A percentile compares a stretch with the other conserved stretches of the same genome.
Evolutionary conservation across 2,888 invertebrate genomes (phyloP).

Genomic region (Abrostola triplasia): DNA sequence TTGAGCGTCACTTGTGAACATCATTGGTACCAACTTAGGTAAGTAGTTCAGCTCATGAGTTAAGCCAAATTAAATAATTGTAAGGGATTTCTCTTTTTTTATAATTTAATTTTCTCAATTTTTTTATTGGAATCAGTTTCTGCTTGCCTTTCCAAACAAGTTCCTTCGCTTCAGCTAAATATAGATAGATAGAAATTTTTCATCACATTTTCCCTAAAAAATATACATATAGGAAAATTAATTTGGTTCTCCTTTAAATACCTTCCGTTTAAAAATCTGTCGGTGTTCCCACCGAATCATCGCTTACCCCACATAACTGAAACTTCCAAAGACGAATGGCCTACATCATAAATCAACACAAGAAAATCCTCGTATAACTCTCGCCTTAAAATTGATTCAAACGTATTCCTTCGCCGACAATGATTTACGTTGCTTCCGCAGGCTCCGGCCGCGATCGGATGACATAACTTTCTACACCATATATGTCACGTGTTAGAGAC

Average conservation of each 20-base stretch:
- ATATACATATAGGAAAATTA: not conserved
- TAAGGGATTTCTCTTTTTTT: too few relatives aligned
- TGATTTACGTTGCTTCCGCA: conserved; percentile 59
- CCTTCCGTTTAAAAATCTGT: conserved; percentile 2
- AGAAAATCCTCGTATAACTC: conserved; percentile 32
- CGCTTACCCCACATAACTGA: conserved; percentile 7
- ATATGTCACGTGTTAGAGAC: conserved; percentile 74
- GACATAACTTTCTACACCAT: conserved; percentile 77
- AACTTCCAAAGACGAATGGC: conserved; percentile 33
- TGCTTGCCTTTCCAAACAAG: not conserved
- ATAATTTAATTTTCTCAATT: too few relatives aligned
- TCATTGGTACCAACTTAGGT: not conserved
- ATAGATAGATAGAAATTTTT: not conserved
- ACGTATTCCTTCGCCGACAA: conserved; percentile 51
- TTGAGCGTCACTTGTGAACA: conserved; percentile 23
- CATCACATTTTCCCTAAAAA: conserved; percentile 1
- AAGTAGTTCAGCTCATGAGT: too few relatives aligned
- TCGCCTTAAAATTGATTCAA: conserved; percentile 52
- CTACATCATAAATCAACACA: conserved; percentile 47
- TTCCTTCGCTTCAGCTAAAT: not conserved
- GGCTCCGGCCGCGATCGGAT: conserved; percentile 66
- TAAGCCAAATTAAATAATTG: too few relatives aligned
- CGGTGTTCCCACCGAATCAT: conserved; percentile 3
- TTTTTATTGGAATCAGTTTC: too few relatives aligned
- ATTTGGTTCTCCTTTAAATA: not conserved